phyloP scores from a whole-genome alignment of 1,140 invertebrate species.

The Drosophila mayri region DNA sequence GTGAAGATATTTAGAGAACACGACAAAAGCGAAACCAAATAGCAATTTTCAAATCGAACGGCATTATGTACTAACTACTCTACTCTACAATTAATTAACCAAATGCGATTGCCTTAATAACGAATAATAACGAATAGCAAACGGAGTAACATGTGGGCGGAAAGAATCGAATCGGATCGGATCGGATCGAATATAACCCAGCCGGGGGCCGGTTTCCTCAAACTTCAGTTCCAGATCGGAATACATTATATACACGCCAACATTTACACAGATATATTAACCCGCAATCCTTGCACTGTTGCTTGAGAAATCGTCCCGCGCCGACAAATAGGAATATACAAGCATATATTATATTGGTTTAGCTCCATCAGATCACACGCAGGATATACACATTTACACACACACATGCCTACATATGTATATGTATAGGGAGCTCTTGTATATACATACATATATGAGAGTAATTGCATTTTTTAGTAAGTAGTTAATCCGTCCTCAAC shows the following conservation, averaged over 20 bases:
- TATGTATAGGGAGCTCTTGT: conserved; percentile 20
- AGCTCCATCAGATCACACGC: conserved; percentile 38
- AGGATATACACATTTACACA: conserved; percentile 14
- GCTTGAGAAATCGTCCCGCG: conserved; percentile 69
- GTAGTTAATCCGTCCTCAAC: conserved; percentile 79
- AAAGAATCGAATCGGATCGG: background rate
- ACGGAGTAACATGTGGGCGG: background rate
- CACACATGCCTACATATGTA: background rate
- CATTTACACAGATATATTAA: background rate
- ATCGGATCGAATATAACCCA: conserved; percentile 27
- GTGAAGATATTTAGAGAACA: background rate
- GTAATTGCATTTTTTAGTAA: conserved; percentile 78
- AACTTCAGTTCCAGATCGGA: conserved; percentile 53
- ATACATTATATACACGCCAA: conserved; percentile 24
- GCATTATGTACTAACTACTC: conserved; percentile 36
- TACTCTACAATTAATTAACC: conserved; percentile 55
- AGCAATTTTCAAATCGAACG: conserved; percentile 45
- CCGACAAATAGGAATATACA: conserved; percentile 29
- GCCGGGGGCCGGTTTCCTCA: conserved; percentile 70
- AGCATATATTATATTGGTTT: conserved; percentile 25
- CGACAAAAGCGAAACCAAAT: conserved; percentile 25
- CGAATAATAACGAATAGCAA: conserved; percentile 32
- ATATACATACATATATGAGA: conserved; percentile 33
- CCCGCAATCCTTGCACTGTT: conserved; percentile 43
- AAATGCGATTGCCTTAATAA: conserved; percentile 61